These are phyloP conservation scores for Macroteleia sp. DNA, from an alignment of 2,888 invertebrate species.

Conservation along the genomic window DNA sequence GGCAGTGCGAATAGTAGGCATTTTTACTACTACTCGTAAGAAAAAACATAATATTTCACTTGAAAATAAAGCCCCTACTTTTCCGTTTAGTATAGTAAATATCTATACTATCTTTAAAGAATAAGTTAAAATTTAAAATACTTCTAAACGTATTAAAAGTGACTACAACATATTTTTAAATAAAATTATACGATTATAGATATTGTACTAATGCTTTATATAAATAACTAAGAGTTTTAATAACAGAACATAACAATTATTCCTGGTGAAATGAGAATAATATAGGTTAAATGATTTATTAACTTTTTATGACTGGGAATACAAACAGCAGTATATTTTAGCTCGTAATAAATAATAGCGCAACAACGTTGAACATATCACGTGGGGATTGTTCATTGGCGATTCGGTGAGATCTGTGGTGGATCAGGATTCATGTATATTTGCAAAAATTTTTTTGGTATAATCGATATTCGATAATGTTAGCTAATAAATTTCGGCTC, in stretches of 20 bases:
- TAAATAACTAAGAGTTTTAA: conserved; percentile 1
- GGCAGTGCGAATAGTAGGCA: too few species aligned
- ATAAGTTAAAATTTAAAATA: too few species aligned
- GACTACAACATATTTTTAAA: too few species aligned
- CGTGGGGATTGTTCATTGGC: conserved; percentile 60
- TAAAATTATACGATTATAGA: too few species aligned
- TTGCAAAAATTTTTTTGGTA: conserved; percentile 78
- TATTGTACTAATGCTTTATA: too few species aligned
- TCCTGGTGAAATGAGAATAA: conserved; percentile 16
- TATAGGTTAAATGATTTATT: conserved; percentile 29
- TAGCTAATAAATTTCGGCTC: conserved; percentile 79
- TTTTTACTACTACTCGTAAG: too few species aligned
- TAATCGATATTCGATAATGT: conserved; percentile 83
- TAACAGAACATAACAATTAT: conserved; percentile 10
- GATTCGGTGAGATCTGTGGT: conserved; percentile 52
- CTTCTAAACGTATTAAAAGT: too few species aligned
- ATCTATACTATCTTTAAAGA: too few species aligned
- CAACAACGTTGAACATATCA: conserved; percentile 40
- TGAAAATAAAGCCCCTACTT: too few species aligned
- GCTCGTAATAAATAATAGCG: conserved; percentile 54
- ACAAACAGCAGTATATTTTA: conserved; percentile 52
- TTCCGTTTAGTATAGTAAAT: too few species aligned
- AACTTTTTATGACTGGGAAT: conserved; percentile 39
- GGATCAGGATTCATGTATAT: conserved; percentile 71
- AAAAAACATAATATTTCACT: too few species aligned